phyloP scores from a whole-genome alignment of 2,888 invertebrate genomes.

The Esperia sulphurella region DNA sequence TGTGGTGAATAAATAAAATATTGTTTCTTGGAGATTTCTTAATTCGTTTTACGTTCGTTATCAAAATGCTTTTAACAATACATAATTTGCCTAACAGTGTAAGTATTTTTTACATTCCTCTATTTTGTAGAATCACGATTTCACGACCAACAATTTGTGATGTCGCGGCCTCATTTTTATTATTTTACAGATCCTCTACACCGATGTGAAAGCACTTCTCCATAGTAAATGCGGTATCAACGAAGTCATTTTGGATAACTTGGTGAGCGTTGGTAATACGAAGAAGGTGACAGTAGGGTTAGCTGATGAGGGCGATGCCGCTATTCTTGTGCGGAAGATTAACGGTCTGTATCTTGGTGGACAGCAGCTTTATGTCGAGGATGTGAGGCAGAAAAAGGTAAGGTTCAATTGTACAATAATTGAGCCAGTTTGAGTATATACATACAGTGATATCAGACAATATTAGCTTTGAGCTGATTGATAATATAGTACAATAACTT shows the following conservation, averaged over 20 bases:
- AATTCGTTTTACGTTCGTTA: too few species aligned
- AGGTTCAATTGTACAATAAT: too few species aligned
- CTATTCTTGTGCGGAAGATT: slow-evolving; percentile 29
- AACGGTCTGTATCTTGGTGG: slow-evolving; percentile 32
- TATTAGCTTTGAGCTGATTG: too few species aligned
- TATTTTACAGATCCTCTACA: slow-evolving; percentile 24
- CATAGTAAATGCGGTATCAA: slow-evolving; percentile 31
- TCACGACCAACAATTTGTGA: background rate
- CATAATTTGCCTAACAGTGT: slow-evolving; percentile 33
- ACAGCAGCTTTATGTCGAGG: slow-evolving; percentile 30
- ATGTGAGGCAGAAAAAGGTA: slow-evolving; percentile 30
- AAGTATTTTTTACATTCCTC: slow-evolving; percentile 14
- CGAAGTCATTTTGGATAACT: slow-evolving; percentile 37
- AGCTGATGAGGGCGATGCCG: slow-evolving; percentile 35
- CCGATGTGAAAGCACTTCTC: slow-evolving; percentile 35
- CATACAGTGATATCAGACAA: too few species aligned
- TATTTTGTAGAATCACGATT: background rate
- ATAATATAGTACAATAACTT: too few species aligned
- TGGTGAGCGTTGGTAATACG: slow-evolving; percentile 18
- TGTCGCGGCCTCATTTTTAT: background rate
- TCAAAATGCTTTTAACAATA: slow-evolving; percentile 32
- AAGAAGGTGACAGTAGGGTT: slow-evolving; percentile 42
- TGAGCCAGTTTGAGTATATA: too few species aligned
- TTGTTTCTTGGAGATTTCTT: too few species aligned
- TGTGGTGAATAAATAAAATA: too few species aligned